Evolutionary conservation across 2,797 vertebrate genomes (phyloP), one percentile per base, ranked within the genome.

Genomic region (Ctenochaetus hawaiiensis): DNA sequence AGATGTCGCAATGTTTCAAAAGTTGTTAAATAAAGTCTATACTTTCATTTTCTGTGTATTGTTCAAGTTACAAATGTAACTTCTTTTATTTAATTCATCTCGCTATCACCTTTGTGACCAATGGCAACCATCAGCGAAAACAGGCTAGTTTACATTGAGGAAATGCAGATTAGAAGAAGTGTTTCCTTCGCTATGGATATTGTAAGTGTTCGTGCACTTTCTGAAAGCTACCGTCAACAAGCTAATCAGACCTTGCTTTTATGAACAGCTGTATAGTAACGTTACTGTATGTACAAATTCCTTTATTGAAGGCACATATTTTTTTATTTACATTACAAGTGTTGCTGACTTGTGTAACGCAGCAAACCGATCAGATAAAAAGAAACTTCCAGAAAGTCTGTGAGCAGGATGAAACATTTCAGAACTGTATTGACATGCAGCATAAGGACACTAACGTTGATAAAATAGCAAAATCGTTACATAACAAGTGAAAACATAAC

Each of bases 321-420:
- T 30, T 30, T 30, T 30, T 26, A 30, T 30, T 30, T 30, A 30
- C 39, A 10, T 39, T 39, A 9, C 7, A 41, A 14, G 45, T 11
- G 54, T 10, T 41, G 13, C 7, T 41, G 68, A 74, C 72, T 37
- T 17, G 9, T 26, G 20, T 57, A 66, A 61, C 62, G 43, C 22
- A 59, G 0, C 37, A 23, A 45, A 26, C 12, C 5, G 6, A 41
- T 71, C 59, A 34, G 1, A 57, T 39, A 1, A 26, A 9, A 1
- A 69, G 72, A 90, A 89, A 87, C 64, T 83, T 84, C 85, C 9
- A 74, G 79, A 86, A 85, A 75, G 14, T 45, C 71, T 72, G 8
- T 3, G 8, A 67, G 61, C 5, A 54, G 9, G 43, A 64, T 1
- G 2, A 22, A 43, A 13, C 8, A 12, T 2, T 65, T 23, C 7